These are phyloP conservation scores for Elysia crispata DNA, from an alignment of 2,888 invertebrate species.

Conservation along the genomic window DNA sequence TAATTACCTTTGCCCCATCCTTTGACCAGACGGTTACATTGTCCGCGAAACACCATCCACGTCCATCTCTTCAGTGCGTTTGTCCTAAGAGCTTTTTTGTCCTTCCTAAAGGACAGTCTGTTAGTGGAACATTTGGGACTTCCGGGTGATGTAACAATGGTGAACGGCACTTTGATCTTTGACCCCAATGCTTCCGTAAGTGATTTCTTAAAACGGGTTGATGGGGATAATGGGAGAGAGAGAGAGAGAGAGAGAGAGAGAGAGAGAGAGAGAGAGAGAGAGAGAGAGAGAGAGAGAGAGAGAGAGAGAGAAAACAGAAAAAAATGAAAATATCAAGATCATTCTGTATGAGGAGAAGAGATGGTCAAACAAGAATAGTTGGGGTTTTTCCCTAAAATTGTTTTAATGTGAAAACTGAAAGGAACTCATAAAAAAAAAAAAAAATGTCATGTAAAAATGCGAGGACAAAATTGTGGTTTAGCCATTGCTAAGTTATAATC, in stretches of 20 bases:
- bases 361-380: no score
- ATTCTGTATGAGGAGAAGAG: no score
- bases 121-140: conserved; percentile 78
- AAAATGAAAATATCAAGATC: no score
- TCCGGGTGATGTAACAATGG: conserved; percentile 59
- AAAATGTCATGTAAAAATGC: no score
- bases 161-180: conserved; percentile 57
- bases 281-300: background rate
- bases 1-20: no score
- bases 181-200: conserved; percentile 60
- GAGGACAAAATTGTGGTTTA: no score
- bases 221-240: background rate
- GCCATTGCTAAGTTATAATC: no score
- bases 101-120: conserved; percentile 81
- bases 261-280: conserved; percentile 6
- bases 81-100: conserved; percentile 82
- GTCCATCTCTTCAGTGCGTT: conserved; percentile 85
- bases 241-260: conserved; percentile 1
- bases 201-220: background rate
- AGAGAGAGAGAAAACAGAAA: no score
- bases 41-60: conserved; percentile 84
- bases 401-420: no score
- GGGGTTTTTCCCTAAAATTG: no score
- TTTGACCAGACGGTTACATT: conserved; percentile 78
- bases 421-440: no score